Conservation (phyloP, 2,797 vertebrate species). For the Pangasius mekongensis region DNA sequence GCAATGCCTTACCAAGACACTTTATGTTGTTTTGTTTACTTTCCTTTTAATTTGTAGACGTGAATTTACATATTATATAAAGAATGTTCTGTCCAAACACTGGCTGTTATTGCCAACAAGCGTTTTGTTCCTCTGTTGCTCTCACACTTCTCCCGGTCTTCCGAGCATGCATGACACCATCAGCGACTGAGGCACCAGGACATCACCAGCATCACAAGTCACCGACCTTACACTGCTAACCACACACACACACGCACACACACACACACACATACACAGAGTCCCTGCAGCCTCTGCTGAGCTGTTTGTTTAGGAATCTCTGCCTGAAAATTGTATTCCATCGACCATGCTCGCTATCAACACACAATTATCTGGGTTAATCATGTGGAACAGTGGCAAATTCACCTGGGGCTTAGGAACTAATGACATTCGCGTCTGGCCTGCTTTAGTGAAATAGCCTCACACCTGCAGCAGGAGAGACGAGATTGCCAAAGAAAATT, state of each 20-base stretch:
- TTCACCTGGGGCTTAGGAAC: constrained; percentile 99
- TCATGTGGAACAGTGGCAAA: constrained; percentile 99
- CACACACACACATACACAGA: constrained; percentile 75
- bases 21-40: background rate
- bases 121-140: background rate
- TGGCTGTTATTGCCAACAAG: background rate
- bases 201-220: constrained; percentile 42
- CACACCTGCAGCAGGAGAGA: constrained; percentile 99
- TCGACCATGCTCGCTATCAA: constrained; percentile 99
- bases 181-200: constrained; percentile 17
- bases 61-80: background rate
- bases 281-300: constrained; percentile 88
- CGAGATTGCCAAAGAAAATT: constrained; percentile 99
- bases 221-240: constrained; percentile 62
- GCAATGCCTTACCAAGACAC: background rate
- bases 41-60: background rate
- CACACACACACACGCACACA: constrained; percentile 71
- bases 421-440: constrained; percentile 99
- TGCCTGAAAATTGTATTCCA: constrained; percentile 99
- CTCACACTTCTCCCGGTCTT: constrained; percentile 14
- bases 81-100: background rate
- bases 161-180: constrained; percentile 23
- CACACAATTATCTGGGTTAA: constrained; percentile 99
- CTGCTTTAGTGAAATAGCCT: constrained; percentile 99
- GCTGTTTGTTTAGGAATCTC: constrained; percentile 99